Evolutionary conservation across 2,797 vertebrate genomes (phyloP), one percentile per base, ranked within the genome.

Genomic region (Carapus acus): DNA sequence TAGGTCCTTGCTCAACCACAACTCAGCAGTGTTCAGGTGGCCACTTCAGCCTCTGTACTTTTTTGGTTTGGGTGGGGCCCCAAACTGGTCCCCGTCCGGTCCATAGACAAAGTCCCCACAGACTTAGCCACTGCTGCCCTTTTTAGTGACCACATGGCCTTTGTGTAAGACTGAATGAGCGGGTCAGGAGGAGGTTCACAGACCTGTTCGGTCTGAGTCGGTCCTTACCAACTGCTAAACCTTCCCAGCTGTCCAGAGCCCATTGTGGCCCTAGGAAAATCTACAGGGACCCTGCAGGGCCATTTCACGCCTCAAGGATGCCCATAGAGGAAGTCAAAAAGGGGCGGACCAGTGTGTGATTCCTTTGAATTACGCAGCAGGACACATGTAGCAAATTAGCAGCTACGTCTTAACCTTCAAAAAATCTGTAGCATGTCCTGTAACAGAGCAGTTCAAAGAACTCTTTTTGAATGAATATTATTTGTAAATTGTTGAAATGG

Each of bases 301-400:
- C 69, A 79, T 83, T 83, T 84, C 80, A 84, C 58, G 73, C 76
- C 74, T 77, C 63, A 70, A 50, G 52, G 63, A 77, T 0, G 49
- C 50, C 69, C 62, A 83, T 82, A 79, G 70, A 74, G 58, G 63
- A 80, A 82, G 77, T 80, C 67, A 81, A 70, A n/a, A 82, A 73
- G 65, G 67, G 65, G 67, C 4, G 31, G 54, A 69, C 54, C 55
- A 43, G 53, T 71, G 64, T 77, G 76, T 74, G 69, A 67, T 54
- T 50, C 62, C 20, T 50, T 29, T 74, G 65, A 79, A 82, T 80
- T 52, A 43, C 22, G 33, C 74, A 75, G 56, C 55, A 67, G 60
- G 69, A 48, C 45, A 36, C 55, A 54, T 81, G 78, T 82, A 69
- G 67, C 80, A 81, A 79, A 85, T 86, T 83, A 80, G 65, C 71